phyloP scores from a whole-genome alignment of 2,888 invertebrate species.

The Buathra laborator region DNA sequence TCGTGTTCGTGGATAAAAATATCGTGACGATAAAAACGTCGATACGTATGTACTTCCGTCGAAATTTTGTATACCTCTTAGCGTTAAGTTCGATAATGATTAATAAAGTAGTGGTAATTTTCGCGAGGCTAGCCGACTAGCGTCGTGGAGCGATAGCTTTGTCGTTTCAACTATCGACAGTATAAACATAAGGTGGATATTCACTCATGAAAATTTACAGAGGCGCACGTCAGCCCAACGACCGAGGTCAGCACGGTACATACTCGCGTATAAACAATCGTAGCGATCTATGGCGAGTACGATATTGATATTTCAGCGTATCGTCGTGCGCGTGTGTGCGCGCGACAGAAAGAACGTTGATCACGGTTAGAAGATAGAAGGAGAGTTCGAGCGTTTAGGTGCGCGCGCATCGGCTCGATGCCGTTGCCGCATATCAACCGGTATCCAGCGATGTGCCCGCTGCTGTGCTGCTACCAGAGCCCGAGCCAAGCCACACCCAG shows the following conservation, averaged over 20 bases:
- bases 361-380: constrained; percentile 36
- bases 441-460: constrained; percentile 57
- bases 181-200: not conserved
- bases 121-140: not conserved
- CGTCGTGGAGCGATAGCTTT: not conserved
- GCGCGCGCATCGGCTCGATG: constrained; percentile 84
- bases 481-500: constrained; percentile 80
- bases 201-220: constrained; percentile 58
- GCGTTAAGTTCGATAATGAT: not conserved
- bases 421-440: constrained; percentile 80
- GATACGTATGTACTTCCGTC: too few species aligned
- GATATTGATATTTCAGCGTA: constrained; percentile 28
- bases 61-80: too few species aligned
- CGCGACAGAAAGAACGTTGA: constrained; percentile 49
- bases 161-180: not conserved
- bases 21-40: too few species aligned
- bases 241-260: constrained; percentile 37
- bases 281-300: constrained; percentile 1
- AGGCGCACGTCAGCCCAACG: constrained; percentile 21
- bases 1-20: too few species aligned
- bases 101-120: not conserved
- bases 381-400: constrained; percentile 62
- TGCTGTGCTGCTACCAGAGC: constrained; percentile 61
- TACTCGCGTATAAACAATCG: constrained; percentile 30
- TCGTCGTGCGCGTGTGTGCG: constrained; percentile 4